A percentile compares a stretch with the other conserved stretches of the same genome.
These are phyloP conservation scores for Drosophila quinaria DNA, from an alignment of 2,888 invertebrate species.

Conservation along the genomic window DNA sequence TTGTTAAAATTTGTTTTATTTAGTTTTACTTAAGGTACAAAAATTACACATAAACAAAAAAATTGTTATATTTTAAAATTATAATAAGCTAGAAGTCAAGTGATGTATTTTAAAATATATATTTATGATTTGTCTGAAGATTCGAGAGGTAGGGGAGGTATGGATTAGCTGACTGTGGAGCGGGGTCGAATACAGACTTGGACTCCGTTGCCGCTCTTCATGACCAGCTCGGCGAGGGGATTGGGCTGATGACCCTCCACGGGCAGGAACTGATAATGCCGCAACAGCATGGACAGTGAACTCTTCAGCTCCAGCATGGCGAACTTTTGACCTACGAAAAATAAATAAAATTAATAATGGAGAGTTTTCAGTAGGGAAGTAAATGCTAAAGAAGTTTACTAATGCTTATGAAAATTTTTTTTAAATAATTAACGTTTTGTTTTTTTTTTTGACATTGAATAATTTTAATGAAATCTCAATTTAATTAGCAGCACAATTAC, in stretches of 20 bases:
- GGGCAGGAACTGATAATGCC: slow-evolving; percentile 82
- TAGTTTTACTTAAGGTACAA: neutral
- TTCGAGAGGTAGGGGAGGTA: neutral
- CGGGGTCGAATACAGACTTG: slow-evolving; percentile 77
- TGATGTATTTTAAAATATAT: neutral
- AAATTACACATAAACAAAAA: neutral
- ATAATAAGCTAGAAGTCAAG: neutral
- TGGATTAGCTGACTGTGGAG: neutral
- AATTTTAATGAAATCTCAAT: no score
- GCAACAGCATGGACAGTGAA: slow-evolving; percentile 78
- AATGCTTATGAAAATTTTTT: no score
- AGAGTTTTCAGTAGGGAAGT: no score
- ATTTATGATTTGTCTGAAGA: slow-evolving; percentile 3
- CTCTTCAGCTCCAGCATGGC: slow-evolving; percentile 85
- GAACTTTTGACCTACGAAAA: slow-evolving; percentile 83
- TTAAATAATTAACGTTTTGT: no score
- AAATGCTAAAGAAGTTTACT: no score
- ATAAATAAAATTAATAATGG: neutral
- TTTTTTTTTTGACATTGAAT: no score
- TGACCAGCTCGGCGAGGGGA: slow-evolving; percentile 81
- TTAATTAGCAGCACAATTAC: no score
- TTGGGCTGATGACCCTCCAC: slow-evolving; percentile 72
- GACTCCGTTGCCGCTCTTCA: slow-evolving; percentile 84
- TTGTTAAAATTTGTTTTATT: slow-evolving; percentile 1
- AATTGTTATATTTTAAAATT: neutral